Evolutionary conservation across 2,113 vertebrate species (phyloP).

Genomic region (Engystomops pustulosus): DNA sequence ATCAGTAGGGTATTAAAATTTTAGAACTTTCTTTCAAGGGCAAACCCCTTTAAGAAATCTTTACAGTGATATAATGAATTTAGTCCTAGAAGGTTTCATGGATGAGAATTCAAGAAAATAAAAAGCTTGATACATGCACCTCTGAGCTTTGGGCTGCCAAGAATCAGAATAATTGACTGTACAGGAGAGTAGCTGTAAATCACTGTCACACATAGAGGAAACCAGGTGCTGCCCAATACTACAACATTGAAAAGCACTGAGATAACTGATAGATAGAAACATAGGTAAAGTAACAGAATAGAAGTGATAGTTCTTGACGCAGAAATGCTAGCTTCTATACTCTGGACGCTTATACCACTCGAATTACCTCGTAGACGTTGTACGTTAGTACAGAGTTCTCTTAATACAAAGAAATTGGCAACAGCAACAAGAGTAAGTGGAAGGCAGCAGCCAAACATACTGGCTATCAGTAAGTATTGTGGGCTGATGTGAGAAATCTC

Average conservation of each 20-base stretch:
- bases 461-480: background rate
- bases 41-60: too few species aligned
- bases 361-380: background rate
- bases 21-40: too few species aligned
- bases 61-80: too few species aligned
- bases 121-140: background rate
- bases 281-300: background rate
- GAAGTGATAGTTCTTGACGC: constrained; percentile 19
- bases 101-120: background rate
- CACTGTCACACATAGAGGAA: constrained; percentile 10
- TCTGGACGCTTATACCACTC: constrained; percentile 26
- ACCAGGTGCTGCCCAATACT: constrained; percentile 4
- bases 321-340: constrained; percentile 22
- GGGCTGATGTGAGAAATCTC: background rate
- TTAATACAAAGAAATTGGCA: constrained; percentile 5
- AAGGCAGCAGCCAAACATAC: constrained; percentile 25
- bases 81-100: too few species aligned
- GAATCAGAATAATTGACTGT: constrained; percentile 19
- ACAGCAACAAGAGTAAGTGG: constrained; percentile 17
- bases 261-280: constrained; percentile 28
- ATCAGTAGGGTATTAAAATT: too few species aligned
- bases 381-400: background rate
- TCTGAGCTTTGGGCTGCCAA: constrained; percentile 38
- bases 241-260: constrained; percentile 8
- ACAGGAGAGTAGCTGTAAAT: constrained; percentile 28